Conservation (phyloP, 2,113 vertebrate genomes). For the Patagioenas fasciata region DNA sequence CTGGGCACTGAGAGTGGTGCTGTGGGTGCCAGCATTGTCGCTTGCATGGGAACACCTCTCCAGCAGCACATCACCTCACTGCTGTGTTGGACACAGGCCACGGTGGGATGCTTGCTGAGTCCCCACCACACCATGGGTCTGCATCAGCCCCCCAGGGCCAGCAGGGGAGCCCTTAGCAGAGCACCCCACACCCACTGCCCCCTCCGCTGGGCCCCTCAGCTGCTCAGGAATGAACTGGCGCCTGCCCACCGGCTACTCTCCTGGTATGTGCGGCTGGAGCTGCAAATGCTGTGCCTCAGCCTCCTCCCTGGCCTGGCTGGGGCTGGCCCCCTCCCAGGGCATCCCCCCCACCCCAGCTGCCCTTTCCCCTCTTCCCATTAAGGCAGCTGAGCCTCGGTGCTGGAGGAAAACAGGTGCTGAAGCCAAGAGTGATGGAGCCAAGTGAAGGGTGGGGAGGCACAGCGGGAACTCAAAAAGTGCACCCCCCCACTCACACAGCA, state of each 20-base stretch:
- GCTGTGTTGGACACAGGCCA: background rate
- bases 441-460: background rate
- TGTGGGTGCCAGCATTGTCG: background rate
- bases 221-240: constrained; percentile 32
- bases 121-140: background rate
- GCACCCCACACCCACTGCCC: background rate
- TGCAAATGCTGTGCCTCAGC: background rate
- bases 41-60: background rate
- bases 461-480: background rate
- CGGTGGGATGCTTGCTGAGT: rapidly evolving
- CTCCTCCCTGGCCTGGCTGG: background rate
- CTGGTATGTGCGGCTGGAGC: background rate
- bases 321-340: background rate
- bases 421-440: background rate
- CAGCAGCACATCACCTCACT: rapidly evolving
- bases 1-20: rapidly evolving
- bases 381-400: constrained; percentile 6
- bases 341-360: background rate
- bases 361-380: constrained; percentile 10
- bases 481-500: rapidly evolving
- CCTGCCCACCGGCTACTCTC: constrained; percentile 10
- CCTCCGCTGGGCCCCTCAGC: background rate
- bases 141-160: rapidly evolving
- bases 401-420: background rate
- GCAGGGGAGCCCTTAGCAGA: background rate